Evolutionary conservation across 2,797 vertebrate species (phyloP).

Genomic region (Scarus forsteni): DNA sequence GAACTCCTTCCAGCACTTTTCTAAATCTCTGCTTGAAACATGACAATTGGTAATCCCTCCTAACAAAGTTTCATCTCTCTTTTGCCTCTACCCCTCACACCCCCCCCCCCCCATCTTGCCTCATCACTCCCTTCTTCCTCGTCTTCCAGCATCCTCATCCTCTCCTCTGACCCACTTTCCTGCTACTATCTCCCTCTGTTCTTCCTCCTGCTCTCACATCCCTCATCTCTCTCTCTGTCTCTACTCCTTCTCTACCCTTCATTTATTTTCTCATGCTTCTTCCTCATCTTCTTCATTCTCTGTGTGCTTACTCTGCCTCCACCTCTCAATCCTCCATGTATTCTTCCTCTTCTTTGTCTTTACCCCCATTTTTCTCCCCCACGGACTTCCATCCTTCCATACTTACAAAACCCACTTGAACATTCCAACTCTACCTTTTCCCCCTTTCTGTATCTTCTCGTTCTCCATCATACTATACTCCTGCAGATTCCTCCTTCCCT

Average conservation of each 20-base stretch:
- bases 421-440: conserved; percentile 26
- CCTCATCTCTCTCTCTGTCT: conserved; percentile 44
- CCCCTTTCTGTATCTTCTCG: conserved; percentile 27
- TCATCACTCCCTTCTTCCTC: conserved; percentile 47
- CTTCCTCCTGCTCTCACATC: conserved; percentile 52
- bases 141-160: conserved; percentile 56
- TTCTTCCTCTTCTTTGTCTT: conserved; percentile 8
- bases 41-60: conserved; percentile 18
- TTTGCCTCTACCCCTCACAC: conserved; percentile 29
- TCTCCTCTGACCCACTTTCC: conserved; percentile 72
- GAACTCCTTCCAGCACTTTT: too few relatives aligned
- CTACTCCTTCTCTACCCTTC: conserved; percentile 9
- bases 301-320: conserved; percentile 18
- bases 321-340: background rate
- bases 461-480: conserved; percentile 18
- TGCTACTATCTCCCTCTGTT: conserved; percentile 63
- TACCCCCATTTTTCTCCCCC: conserved; percentile 8
- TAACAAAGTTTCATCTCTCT: conserved; percentile 39
- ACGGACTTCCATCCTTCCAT: conserved; percentile 27
- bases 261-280: conserved; percentile 22
- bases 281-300: conserved; percentile 32
- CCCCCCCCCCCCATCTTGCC: conserved; percentile 41
- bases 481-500: conserved; percentile 10
- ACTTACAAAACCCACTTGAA: conserved; percentile 22
- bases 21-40: background rate